Conservation (phyloP, 2,888 invertebrate genomes). For the Frankliniella fusca region DNA sequence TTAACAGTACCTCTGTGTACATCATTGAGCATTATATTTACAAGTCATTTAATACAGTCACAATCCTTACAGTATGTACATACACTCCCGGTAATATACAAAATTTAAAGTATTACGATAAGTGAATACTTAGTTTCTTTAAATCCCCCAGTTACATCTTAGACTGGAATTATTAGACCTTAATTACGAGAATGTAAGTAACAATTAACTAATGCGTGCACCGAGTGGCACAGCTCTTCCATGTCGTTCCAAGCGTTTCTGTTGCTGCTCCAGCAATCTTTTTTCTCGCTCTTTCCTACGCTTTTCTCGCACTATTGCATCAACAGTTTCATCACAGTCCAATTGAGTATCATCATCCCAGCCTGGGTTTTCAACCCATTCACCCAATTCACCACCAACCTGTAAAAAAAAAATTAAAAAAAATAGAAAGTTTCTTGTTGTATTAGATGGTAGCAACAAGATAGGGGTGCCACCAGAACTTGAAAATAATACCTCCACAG, state of each 20-base stretch:
- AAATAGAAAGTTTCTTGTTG: not conserved
- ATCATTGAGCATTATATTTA: not conserved
- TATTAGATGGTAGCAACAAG: not conserved
- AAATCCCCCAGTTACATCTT: not conserved
- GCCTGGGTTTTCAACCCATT: constrained; percentile 47
- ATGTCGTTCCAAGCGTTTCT: constrained; percentile 44
- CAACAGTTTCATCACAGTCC: constrained; percentile 43
- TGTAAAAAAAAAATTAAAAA: not conserved
- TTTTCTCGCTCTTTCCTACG: constrained; percentile 45
- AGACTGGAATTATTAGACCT: not conserved
- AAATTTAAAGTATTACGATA: not conserved
- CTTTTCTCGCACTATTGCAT: constrained; percentile 45
- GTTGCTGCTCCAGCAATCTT: constrained; percentile 45
- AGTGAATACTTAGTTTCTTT: not conserved
- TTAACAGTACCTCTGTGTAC: not conserved
- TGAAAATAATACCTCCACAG: not conserved
- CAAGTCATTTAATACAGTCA: not conserved
- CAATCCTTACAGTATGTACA: not conserved
- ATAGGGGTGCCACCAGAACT: not conserved
- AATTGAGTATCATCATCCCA: constrained; percentile 45
- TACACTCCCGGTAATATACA: not conserved
- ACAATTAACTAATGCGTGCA: constrained; percentile 35
- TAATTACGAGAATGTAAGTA: not conserved
- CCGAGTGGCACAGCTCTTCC: constrained; percentile 41
- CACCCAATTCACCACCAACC: constrained; percentile 44